Conservation (phyloP, 1,140 invertebrate genomes). For the Euwallacea similis region DNA sequence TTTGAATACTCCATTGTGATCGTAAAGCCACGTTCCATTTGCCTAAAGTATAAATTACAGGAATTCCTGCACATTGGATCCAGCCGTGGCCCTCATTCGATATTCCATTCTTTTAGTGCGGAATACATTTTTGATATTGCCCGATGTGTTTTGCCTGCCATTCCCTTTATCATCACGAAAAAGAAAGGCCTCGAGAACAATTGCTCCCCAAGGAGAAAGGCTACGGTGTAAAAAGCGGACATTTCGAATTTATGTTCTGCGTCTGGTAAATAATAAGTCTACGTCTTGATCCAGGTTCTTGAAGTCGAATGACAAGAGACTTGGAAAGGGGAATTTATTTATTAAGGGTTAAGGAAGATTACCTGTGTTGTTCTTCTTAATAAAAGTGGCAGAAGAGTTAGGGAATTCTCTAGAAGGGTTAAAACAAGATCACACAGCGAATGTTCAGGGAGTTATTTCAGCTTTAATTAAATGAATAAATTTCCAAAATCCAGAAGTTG, state of each 20-base stretch:
- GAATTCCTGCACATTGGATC: slow-evolving; percentile 28
- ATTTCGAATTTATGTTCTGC: slow-evolving; percentile 16
- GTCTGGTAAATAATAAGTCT: slow-evolving; percentile 9
- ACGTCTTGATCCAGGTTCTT: too few species aligned
- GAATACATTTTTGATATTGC: slow-evolving; percentile 37
- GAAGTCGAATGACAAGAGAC: too few species aligned
- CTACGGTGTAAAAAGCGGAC: slow-evolving; percentile 25
- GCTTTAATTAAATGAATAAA: too few species aligned
- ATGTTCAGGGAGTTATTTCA: background rate
- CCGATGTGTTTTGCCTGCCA: slow-evolving; percentile 30
- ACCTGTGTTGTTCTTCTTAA: too few species aligned
- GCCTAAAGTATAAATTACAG: slow-evolving; percentile 28
- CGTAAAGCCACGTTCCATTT: slow-evolving; percentile 19
- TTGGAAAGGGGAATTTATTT: too few species aligned
- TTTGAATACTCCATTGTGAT: slow-evolving; percentile 12
- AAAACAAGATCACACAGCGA: background rate
- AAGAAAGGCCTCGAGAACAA: slow-evolving; percentile 29
- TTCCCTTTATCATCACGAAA: slow-evolving; percentile 30
- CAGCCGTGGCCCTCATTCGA: slow-evolving; percentile 34
- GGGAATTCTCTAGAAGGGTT: background rate
- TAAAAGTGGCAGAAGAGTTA: too few species aligned
- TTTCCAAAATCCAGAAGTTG: too few species aligned
- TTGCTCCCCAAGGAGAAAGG: slow-evolving; percentile 27
- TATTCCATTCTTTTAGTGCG: slow-evolving; percentile 35
- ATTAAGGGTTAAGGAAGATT: too few species aligned